These are phyloP conservation scores for Myotis daubentonii DNA, from an alignment of 2,797 vertebrate genomes.

Conservation along the genomic window DNA sequence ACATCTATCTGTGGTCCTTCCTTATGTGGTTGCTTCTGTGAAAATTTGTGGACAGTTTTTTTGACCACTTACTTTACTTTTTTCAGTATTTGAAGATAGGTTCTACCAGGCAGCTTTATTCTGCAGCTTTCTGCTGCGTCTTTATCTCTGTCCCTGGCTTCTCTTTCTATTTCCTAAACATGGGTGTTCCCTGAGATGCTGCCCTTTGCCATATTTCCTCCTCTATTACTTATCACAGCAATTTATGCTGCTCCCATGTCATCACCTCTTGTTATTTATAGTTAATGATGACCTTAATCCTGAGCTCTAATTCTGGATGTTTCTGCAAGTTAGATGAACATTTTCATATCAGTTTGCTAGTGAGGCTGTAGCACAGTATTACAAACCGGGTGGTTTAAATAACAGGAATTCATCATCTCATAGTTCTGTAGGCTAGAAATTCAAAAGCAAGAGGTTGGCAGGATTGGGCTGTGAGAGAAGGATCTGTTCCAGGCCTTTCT, in stretches of 20 bases:
- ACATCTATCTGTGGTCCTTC: not conserved
- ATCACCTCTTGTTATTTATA: not conserved
- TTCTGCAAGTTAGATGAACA: not conserved
- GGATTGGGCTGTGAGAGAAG: not conserved
- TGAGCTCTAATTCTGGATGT: not conserved
- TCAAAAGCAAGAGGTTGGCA: not conserved
- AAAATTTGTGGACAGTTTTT: not conserved
- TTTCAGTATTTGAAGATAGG: not conserved
- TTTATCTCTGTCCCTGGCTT: not conserved
- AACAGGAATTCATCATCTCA: not conserved
- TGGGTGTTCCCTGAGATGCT: not conserved
- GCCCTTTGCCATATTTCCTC: not conserved
- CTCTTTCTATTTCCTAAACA: slow-evolving; percentile 31
- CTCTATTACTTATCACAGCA: slow-evolving; percentile 32
- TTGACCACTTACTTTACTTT: not conserved
- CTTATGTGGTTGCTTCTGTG: slow-evolving; percentile 14
- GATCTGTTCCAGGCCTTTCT: not conserved
- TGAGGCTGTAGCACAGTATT: not conserved
- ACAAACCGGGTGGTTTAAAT: not conserved
- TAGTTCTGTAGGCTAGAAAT: slow-evolving; percentile 13
- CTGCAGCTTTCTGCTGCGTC: not conserved
- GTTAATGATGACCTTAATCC: not conserved
- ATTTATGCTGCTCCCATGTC: not conserved
- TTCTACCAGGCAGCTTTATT: not conserved
- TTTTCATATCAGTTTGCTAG: slow-evolving; percentile 1